Evolutionary conservation across 2,888 invertebrate species (phyloP), one percentile per base, ranked within the genome.

Genomic region (Melanchra persicariae): DNA sequence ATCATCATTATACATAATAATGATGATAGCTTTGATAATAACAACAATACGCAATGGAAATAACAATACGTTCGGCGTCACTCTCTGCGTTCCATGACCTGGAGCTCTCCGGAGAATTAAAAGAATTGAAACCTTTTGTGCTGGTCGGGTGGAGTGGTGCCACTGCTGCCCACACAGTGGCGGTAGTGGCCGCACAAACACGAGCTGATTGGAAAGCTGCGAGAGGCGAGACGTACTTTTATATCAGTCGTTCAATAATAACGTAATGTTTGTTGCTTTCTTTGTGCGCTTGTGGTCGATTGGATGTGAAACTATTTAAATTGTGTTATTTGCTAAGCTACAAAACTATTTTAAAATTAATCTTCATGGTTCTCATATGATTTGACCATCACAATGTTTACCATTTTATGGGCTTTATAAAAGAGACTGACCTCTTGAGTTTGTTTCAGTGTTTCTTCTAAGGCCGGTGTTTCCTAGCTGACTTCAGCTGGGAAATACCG

Each of bases 61-160:
- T n/a, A n/a, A 47, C 5, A 7, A n/a, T 2, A 24, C 9, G 15
- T 15, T 30, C 24, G 15, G 26, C 15, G 7, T 5, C 19, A 37
- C 12, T 30, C 51, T 34, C n/a, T 10, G 26, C 61, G 34, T n/a
- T 47, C 58, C 37, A 65, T 68, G 37, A 47, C 52, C 30, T 65
- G 26, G 2, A 49, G 62, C 19, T 34, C 49, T 51, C 30, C 12
- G 17, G 70, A 49, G 55, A 51, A 66, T 70, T 70, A 63, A 70
- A 76, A 73, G 54, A 65, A 83, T 74, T 60, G 77, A 59, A 77
- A 81, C 37, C 63, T 64, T 69, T 70, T n/a, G 69, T 70, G 68
- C 55, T 61, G 67, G 30, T n/a, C 1, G 10, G n/a, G 55, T 60
- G 67, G 59, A 55, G 60, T 19, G 30, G 24, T 19, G 1, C 43